Base-by-base conservation (phyloP, 2,888 invertebrate species). In the Drosophila falleni region DNA sequence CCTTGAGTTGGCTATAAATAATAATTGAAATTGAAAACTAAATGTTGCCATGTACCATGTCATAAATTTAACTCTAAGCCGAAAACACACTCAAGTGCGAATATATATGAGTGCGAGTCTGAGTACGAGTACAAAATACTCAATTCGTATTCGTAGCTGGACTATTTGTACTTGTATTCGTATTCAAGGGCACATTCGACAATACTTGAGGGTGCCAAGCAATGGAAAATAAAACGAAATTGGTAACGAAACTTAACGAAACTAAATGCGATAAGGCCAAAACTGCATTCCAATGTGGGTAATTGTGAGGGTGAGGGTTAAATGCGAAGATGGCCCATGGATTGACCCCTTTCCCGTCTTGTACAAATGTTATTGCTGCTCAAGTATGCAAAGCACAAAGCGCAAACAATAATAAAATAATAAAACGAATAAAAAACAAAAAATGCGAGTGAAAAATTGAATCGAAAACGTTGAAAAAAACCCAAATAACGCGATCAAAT, bases 281-380 rank as follows among this genome's bases (percentile, higher is more conserved):
- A 80, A 81, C 65, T 81, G 81, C 86, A 86, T 86, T 82, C 71
- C 80, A 83, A 76, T 71, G 71, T 71, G 72, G 62, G 47, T 60
- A 35, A 59, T 35, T 53, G 50, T 59, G 66, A 61, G 71, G 64
- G 61, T 81, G 76, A 80, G 64, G 84, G 73, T 39, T 64, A 62
- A 56, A 33, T 56, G 51, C 51, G 54, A 65, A 72, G 53, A 70
- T 71, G 65, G 44, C 53, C 64, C 64, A 39, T 47, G 51, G 33
- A 31, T 68, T 68, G 65, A 74, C 69, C 79, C 60, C 31, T 29
- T 23, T 23, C 11, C 33, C 13, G 3, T 19, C 19, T 10, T 15
- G 9, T 31, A 16, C 11, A 31, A 16, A 13, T 44, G 23, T 15
- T 41, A 31, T 13, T 35, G 56, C 62, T 69, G 51, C 49, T 78